A percentile compares a stretch with the other conserved stretches of the same genome.
phyloP scores from a whole-genome alignment of 2,797 vertebrate genomes.

The Spea hammondii region DNA sequence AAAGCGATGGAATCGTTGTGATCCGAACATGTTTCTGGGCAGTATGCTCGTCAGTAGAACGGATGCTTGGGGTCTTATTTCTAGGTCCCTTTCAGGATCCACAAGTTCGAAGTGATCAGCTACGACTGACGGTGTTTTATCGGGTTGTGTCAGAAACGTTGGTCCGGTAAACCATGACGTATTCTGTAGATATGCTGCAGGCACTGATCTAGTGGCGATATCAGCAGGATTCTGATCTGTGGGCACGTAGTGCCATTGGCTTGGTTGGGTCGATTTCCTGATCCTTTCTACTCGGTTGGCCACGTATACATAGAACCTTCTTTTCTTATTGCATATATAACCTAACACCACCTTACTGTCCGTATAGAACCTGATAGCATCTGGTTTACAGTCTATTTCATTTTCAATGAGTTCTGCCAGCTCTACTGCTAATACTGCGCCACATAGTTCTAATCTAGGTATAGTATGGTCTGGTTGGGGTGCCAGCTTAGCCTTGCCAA shows the following conservation, averaged over 20 bases:
- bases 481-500: constrained; percentile 2
- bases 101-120: no score
- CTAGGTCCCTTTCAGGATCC: no score
- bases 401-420: constrained; percentile 1
- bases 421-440: background rate
- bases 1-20: no score
- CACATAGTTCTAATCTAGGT: background rate
- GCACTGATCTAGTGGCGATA: no score
- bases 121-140: no score
- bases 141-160: no score
- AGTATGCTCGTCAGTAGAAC: no score
- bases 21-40: no score
- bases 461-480: background rate
- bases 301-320: background rate
- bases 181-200: no score
- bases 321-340: no score
- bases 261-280: background rate
- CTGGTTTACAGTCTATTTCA: constrained; percentile 6
- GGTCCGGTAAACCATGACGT: no score
- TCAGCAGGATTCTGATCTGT: background rate
- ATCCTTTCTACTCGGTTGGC: constrained; percentile 2
- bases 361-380: background rate
- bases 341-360: background rate
- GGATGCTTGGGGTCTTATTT: no score
- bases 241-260: background rate